Base-by-base conservation (phyloP, 2,888 invertebrate genomes). In the Pristionchus entomophagus region DNA sequence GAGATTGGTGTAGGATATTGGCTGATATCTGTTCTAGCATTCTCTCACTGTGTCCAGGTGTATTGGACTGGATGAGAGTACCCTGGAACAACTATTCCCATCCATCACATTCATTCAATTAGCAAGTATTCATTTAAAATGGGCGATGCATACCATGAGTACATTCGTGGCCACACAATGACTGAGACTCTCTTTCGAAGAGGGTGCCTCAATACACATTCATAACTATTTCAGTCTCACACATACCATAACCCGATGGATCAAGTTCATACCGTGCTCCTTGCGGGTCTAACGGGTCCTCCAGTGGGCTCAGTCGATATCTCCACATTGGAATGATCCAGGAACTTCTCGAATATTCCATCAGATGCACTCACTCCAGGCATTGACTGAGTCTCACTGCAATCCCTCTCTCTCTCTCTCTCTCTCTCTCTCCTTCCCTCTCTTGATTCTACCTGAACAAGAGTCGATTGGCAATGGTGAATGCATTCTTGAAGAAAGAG, bases 401-500 rank as follows among this genome's bases (percentile, higher is more conserved):
- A 87, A 77, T 77, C 41, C 41, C 14, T 2, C 26, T 3, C 45
- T 77, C n/a, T 45, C 26, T 77, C 77, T 26, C 45, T 29, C 62
- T 5, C 26, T 29, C 62, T 17, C 62, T 29, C 29, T 19, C 62
- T 29, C 62, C 62, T 32, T 10, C 32, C 17, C 35, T 35, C 35
- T 14, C 19, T 17, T 59, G 10, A 49, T 5, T n/a, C 10, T 51
- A 49, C 80, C 80, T 86, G 87, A 92, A 92, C 12, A 93, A 87
- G 17, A 93, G 87, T 17, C 88, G 86, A 86, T 92, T 89, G 14
- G 93, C 93, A 12, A 86, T 86, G 51, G 87, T 80, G 87, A 92
- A 93, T 6, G 92, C 92, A 14, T 89, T 81, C 73, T 89, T 89
- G 89, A 93, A 93, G 83, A 91, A 92, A 5, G 86, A 81, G 17